phyloP scores from a whole-genome alignment of 92 coral and sea anemone genomes.

The Heliopora coerulea region DNA sequence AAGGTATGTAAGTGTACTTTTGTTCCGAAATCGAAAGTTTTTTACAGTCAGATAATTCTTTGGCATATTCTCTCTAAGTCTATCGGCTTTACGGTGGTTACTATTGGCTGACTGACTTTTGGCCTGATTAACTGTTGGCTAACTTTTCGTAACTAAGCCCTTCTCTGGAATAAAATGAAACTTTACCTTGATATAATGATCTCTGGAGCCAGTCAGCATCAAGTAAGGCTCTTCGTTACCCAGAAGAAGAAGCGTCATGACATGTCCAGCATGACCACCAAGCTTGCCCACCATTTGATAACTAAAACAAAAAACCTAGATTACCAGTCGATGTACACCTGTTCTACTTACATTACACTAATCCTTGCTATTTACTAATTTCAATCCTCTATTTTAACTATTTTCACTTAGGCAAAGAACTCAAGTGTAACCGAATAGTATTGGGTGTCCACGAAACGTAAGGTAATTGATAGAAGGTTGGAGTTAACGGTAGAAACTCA shows the following conservation, averaged over 20 bases:
- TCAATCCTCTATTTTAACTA: slow-evolving; percentile 88
- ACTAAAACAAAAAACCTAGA: slow-evolving; percentile 39
- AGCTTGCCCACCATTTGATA: slow-evolving; percentile 93
- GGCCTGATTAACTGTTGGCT: no score
- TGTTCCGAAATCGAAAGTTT: no score
- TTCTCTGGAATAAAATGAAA: not conserved
- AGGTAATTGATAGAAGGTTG: no score
- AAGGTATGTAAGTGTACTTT: not conserved
- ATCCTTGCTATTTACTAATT: slow-evolving; percentile 59
- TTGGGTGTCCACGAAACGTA: no score
- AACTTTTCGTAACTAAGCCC: not conserved
- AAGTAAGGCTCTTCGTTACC: slow-evolving; percentile 67
- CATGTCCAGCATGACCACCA: slow-evolving; percentile 93
- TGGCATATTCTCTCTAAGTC: no score
- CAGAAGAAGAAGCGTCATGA: slow-evolving; percentile 75
- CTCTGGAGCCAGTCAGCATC: slow-evolving; percentile 93
- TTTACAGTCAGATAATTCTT: no score
- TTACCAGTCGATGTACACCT: no score
- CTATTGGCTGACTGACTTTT: no score
- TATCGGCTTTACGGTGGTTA: no score
- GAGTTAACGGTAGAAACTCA: no score
- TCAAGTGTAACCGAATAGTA: slow-evolving; percentile 62
- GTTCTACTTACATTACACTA: no score
- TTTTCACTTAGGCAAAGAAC: slow-evolving; percentile 77
- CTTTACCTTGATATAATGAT: slow-evolving; percentile 91